These are phyloP conservation scores for Eucidaris tribuloides DNA, from an alignment of 35 echinoderm and acorn worm genomes.

Conservation along the genomic window DNA sequence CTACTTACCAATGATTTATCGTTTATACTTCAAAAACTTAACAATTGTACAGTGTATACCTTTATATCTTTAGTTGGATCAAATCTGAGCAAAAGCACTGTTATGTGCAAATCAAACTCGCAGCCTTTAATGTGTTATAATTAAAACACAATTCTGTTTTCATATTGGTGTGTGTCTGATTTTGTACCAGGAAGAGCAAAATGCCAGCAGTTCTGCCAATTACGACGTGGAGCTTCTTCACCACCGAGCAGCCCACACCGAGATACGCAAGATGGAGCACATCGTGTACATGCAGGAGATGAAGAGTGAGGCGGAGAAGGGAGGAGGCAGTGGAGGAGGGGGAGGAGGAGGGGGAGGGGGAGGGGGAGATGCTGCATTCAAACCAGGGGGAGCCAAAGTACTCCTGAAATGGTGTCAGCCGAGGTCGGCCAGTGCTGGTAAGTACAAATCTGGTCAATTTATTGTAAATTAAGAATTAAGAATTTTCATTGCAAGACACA, in stretches of 20 bases:
- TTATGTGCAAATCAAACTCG: neutral
- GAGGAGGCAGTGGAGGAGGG: neutral
- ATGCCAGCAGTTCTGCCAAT: constrained; percentile 90
- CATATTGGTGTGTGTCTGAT: neutral
- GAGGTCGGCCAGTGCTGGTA: constrained; percentile 42
- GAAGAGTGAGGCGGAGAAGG: neutral
- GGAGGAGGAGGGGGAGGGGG: neutral
- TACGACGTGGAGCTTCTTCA: constrained; percentile 91
- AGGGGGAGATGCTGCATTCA: neutral
- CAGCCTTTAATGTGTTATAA: neutral
- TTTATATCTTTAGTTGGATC: neutral
- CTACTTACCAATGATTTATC: too few relatives aligned
- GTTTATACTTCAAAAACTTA: too few relatives aligned
- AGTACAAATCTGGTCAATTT: too few relatives aligned
- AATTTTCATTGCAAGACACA: too few relatives aligned
- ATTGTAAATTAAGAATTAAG: too few relatives aligned
- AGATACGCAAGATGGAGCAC: constrained; percentile 60
- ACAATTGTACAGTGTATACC: too few relatives aligned
- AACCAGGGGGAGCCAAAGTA: constrained; percentile 14
- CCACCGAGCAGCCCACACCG: constrained; percentile 53
- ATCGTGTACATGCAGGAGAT: constrained; percentile 16
- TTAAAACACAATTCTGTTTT: neutral
- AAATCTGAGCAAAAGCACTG: neutral
- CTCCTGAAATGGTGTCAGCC: constrained; percentile 94
- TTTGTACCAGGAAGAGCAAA: constrained; percentile 79